A percentile compares a stretch with the other conserved stretches of the same genome.
Conservation (phyloP, 2,797 vertebrate species). For the Acanthurus leucopareius region DNA sequence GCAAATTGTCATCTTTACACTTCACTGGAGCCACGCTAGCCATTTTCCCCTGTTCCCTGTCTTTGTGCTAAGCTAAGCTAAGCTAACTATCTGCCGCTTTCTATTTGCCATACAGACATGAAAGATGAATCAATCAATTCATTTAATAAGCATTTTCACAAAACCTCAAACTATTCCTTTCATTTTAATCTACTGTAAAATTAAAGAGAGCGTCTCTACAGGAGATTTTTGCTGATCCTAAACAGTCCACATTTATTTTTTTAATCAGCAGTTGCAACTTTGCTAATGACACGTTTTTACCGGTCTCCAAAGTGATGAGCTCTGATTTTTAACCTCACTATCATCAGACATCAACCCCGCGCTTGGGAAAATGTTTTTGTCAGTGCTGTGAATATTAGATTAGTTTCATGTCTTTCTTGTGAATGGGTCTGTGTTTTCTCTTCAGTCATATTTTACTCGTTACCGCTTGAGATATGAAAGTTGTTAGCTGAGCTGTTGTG, state of each 20-base stretch:
- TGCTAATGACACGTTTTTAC: neutral
- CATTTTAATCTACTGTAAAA: too few species aligned
- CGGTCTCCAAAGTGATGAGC: neutral
- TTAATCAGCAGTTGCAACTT: neutral
- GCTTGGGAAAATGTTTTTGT: neutral
- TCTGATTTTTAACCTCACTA: neutral
- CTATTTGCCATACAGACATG: neutral
- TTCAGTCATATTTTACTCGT: neutral
- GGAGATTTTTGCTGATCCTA: neutral
- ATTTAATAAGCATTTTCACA: too few species aligned
- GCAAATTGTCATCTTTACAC: neutral
- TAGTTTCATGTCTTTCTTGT: neutral
- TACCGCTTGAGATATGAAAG: neutral
- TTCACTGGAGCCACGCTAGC: neutral
- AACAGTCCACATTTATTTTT: neutral
- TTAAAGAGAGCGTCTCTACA: neutral
- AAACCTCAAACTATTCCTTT: too few species aligned
- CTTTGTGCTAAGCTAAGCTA: neutral
- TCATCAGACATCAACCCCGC: too few species aligned
- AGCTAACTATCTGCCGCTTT: neutral
- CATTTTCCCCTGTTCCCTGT: neutral
- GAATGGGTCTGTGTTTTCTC: neutral
- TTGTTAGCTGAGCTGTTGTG: conserved; percentile 20
- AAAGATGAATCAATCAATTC: too few species aligned
- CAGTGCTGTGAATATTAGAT: neutral